Evolutionary conservation across 2,113 vertebrate genomes (phyloP).

Genomic region (Vulpes lagopus): DNA sequence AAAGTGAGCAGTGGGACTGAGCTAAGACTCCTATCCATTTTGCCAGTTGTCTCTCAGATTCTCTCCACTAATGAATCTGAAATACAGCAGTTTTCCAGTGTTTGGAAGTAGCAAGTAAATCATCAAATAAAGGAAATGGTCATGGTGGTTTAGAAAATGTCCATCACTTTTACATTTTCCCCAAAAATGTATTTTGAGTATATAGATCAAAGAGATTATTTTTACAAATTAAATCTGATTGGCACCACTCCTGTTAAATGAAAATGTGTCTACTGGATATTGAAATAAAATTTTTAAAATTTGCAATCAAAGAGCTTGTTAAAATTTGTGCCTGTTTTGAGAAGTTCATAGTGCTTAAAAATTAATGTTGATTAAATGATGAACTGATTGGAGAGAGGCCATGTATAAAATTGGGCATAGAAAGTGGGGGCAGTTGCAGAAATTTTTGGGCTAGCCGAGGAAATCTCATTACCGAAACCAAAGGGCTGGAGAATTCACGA

Average conservation of each 20-base stretch:
- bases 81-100: not conserved
- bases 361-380: slow-evolving; percentile 87
- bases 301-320: slow-evolving; percentile 80
- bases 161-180: not conserved
- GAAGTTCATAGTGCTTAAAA: slow-evolving; percentile 83
- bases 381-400: slow-evolving; percentile 77
- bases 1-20: not conserved
- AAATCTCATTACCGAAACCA: slow-evolving; percentile 82
- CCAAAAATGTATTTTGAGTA: slow-evolving; percentile 16
- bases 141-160: slow-evolving; percentile 17
- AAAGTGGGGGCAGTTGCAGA: not conserved
- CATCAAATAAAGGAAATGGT: slow-evolving; percentile 33
- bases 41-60: not conserved
- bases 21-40: not conserved
- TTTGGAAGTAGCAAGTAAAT: slow-evolving; percentile 8
- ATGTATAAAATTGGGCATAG: slow-evolving; percentile 78
- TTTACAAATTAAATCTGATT: slow-evolving; percentile 48
- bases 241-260: slow-evolving; percentile 66
- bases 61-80: not conserved
- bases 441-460: slow-evolving; percentile 74
- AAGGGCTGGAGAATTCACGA: slow-evolving; percentile 78
- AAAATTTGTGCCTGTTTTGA: slow-evolving; percentile 82
- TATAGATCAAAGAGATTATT: slow-evolving; percentile 5
- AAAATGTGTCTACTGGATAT: slow-evolving; percentile 63
- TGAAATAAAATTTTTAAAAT: slow-evolving; percentile 82